phyloP scores from a whole-genome alignment of 2,888 invertebrate genomes.

The Trichopoda pennipes region DNA sequence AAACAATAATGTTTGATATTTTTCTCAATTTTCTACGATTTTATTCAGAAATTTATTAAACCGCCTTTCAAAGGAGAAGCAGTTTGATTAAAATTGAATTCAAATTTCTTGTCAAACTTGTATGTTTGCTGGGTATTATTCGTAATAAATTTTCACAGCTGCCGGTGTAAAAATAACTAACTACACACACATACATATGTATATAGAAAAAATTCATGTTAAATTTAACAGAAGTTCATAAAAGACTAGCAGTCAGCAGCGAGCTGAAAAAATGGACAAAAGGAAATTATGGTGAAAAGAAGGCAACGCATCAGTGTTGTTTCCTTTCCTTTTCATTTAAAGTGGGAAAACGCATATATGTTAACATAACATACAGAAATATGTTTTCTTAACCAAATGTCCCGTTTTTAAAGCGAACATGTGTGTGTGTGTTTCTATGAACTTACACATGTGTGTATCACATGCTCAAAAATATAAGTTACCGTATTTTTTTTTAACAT shows the following conservation, averaged over 20 bases:
- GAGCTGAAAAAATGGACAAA: not conserved
- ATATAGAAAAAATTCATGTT: not conserved
- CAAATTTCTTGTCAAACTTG: no score
- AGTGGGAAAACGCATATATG: not conserved
- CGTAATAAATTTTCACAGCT: conserved; percentile 14
- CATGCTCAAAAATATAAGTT: no score
- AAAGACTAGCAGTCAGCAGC: conserved; percentile 35
- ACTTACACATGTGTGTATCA: no score
- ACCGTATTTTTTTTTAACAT: no score
- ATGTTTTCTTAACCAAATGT: not conserved
- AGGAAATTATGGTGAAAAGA: conserved; percentile 18
- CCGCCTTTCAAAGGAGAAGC: no score
- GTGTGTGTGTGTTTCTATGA: not conserved
- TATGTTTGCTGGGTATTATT: no score
- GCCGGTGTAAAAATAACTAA: not conserved
- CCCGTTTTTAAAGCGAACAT: not conserved
- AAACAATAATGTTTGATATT: no score
- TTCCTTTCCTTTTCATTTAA: conserved; percentile 29
- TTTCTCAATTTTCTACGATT: no score
- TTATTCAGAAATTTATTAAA: no score
- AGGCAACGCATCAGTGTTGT: not conserved
- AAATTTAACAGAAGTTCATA: conserved; percentile 51
- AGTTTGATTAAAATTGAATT: no score
- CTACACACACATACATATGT: not conserved
- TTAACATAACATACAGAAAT: not conserved